These are phyloP conservation scores for Esox masquinongy DNA, from an alignment of 2,797 vertebrate genomes.

Conservation along the genomic window DNA sequence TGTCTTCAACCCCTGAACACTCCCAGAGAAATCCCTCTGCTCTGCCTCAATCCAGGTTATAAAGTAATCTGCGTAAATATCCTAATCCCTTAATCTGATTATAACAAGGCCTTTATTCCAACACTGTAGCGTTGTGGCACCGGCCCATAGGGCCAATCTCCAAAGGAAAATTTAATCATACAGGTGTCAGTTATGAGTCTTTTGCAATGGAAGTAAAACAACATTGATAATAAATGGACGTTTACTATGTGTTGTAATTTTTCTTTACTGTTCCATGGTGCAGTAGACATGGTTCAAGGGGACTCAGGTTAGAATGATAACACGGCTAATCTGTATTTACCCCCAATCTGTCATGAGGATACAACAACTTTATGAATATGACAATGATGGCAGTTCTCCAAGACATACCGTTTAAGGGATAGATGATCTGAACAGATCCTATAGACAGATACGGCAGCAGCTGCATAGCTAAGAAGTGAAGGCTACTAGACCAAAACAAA, in stretches of 20 bases:
- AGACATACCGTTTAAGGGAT: background rate
- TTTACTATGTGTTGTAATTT: background rate
- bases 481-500: background rate
- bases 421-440: background rate
- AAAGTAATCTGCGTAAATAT: conserved; percentile 79
- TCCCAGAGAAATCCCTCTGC: conserved; percentile 60
- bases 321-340: conserved; percentile 74
- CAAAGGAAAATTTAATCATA: conserved; percentile 16
- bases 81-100: conserved; percentile 82
- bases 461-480: background rate
- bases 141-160: background rate
- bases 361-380: conserved; percentile 47
- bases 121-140: conserved; percentile 25
- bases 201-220: background rate
- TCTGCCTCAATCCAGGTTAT: conserved; percentile 74
- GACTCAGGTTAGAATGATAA: conserved; percentile 60
- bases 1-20: conserved; percentile 58
- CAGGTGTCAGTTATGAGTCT: conserved; percentile 29
- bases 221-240: background rate
- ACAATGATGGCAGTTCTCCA: conserved; percentile 39
- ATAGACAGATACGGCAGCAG: background rate
- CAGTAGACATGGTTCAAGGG: conserved; percentile 48
- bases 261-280: background rate
- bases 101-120: conserved; percentile 56
- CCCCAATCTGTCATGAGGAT: conserved; percentile 66